Conservation (phyloP, 2,888 invertebrate species). For the Anthophora plumipes region DNA sequence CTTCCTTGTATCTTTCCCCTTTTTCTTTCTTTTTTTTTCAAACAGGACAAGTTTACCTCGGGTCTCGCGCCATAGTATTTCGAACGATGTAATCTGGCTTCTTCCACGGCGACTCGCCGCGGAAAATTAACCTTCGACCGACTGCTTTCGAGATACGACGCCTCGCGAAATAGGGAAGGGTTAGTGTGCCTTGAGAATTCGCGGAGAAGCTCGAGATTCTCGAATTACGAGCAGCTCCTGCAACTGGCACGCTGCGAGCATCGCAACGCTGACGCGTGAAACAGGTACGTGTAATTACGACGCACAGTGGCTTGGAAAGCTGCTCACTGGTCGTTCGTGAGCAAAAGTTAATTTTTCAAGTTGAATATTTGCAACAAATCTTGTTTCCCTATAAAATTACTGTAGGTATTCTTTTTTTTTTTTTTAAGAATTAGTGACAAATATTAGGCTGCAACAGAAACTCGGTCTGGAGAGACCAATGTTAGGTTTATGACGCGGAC, state of each 20-base stretch:
- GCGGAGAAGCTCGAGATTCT: constrained; percentile 9
- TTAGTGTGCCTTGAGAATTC: constrained; percentile 13
- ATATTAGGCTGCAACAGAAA: too few relatives aligned
- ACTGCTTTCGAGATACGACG: constrained; percentile 25
- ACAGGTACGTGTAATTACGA: constrained; percentile 17
- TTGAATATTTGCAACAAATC: too few relatives aligned
- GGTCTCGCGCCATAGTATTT: constrained; percentile 53
- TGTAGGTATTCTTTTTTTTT: too few relatives aligned
- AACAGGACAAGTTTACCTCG: constrained; percentile 29
- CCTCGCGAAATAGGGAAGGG: not conserved
- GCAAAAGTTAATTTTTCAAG: too few relatives aligned
- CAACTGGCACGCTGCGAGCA: constrained; percentile 2
- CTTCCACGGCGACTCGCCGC: constrained; percentile 42
- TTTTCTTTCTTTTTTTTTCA: not conserved
- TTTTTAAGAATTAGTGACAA: too few relatives aligned
- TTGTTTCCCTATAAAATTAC: too few relatives aligned
- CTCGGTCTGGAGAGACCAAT: too few relatives aligned
- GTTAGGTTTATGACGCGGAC: too few relatives aligned
- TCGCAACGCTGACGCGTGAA: not conserved
- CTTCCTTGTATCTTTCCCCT: not conserved
- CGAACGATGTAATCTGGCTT: constrained; percentile 62
- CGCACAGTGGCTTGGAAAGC: too few relatives aligned
- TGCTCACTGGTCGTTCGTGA: too few relatives aligned
- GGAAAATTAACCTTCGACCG: constrained; percentile 64
- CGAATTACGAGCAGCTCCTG: constrained; percentile 18